These are phyloP conservation scores for Tachycineta bicolor DNA, from an alignment of 2,113 vertebrate genomes.

Conservation along the genomic window DNA sequence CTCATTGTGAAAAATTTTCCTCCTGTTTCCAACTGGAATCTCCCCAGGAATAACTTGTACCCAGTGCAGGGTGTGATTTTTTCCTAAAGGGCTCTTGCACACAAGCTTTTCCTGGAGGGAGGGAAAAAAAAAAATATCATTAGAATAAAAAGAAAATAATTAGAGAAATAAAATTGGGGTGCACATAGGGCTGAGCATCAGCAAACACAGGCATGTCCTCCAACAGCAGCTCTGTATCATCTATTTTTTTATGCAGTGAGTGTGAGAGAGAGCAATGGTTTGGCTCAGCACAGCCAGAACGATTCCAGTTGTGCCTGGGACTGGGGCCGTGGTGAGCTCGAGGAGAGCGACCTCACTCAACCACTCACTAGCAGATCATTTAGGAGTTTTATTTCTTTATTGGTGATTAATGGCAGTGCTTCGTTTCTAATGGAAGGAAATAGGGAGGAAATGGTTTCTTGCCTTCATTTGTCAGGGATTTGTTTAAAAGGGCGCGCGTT, in stretches of 20 bases:
- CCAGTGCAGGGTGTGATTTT: background rate
- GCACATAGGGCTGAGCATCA: background rate
- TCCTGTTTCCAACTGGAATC: background rate
- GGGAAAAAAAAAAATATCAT: background rate
- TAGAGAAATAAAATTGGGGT: background rate
- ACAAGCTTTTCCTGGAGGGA: background rate
- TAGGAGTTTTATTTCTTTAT: conserved; percentile 16
- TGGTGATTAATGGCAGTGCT: conserved; percentile 46
- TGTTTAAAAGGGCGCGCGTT: background rate
- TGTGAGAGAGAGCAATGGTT: background rate
- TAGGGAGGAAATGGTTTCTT: conserved; percentile 53
- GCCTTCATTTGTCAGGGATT: conserved; percentile 38
- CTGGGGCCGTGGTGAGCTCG: background rate
- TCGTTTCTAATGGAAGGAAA: conserved; percentile 42
- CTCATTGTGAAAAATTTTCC: background rate
- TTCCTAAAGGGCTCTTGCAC: background rate
- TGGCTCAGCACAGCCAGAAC: background rate
- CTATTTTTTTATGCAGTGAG: background rate
- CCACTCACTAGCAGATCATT: background rate
- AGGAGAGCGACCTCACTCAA: background rate
- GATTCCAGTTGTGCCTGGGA: background rate
- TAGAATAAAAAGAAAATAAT: background rate
- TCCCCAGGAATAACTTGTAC: conserved; percentile 11
- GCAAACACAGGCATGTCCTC: background rate
- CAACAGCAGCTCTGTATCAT: background rate